Evolutionary conservation across 1,140 invertebrate species (phyloP).

Genomic region (Bombus sibiricus): DNA sequence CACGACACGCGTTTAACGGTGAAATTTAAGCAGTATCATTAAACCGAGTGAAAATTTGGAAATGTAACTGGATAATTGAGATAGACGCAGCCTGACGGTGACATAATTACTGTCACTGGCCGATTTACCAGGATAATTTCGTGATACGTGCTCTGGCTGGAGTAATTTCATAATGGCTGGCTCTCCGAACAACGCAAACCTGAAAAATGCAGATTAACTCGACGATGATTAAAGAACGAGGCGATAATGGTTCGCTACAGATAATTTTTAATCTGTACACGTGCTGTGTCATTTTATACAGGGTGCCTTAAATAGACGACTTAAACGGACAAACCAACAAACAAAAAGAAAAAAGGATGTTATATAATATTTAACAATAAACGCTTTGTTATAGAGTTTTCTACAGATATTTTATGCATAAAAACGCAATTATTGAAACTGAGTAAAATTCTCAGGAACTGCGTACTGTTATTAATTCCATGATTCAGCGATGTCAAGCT

Average conservation of each 20-base stretch:
- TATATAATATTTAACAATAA: too few relatives aligned
- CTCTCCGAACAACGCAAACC: conserved; percentile 46
- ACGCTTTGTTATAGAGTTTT: too few relatives aligned
- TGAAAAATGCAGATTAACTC: conserved; percentile 61
- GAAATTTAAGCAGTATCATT: conserved; percentile 59
- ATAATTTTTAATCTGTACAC: conserved; percentile 40
- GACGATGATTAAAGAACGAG: conserved; percentile 63
- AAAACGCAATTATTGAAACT: too few relatives aligned
- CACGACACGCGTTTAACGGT: neutral
- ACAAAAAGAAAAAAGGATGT: too few relatives aligned
- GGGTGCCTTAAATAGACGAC: too few relatives aligned
- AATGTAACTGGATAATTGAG: conserved; percentile 70
- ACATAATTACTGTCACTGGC: conserved; percentile 69
- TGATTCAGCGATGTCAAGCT: too few relatives aligned
- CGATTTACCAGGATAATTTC: conserved; percentile 70
- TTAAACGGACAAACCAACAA: too few relatives aligned
- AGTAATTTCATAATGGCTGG: conserved; percentile 66
- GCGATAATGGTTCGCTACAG: conserved; percentile 51
- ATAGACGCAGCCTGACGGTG: conserved; percentile 65
- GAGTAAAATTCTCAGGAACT: too few relatives aligned
- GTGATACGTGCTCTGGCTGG: conserved; percentile 62
- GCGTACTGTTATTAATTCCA: too few relatives aligned
- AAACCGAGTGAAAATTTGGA: conserved; percentile 66
- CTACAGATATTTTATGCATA: too few relatives aligned
- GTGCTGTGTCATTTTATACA: neutral